Evolutionary conservation across 2,113 vertebrate species (phyloP), one percentile per base, ranked within the genome.

Genomic region (Lethenteron camtschaticum): DNA sequence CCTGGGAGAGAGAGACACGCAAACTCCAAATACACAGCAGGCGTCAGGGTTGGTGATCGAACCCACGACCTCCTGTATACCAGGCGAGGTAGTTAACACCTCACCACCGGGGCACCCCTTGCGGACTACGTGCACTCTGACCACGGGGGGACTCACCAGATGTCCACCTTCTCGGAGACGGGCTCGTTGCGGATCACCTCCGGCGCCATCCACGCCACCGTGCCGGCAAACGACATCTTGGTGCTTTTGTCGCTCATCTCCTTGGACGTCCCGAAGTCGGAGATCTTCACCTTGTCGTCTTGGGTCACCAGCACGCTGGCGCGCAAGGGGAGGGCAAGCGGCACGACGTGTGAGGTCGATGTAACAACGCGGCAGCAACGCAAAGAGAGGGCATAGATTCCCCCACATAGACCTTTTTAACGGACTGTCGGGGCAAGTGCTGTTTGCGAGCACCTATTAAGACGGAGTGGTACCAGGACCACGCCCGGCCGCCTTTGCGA

Each of bases 231-330:
- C 14, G 94, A 99, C 94, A 99, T 99, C 77, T 96, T 95, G 60
- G 89, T 99, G 74, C 94, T 99, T 81, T 99, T 96, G 73, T 99
- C 94, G 2, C 89, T 95, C 73, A 99, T 91, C 76, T 99, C 90
- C 80, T 99, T 99, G 74, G 94, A 96, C 0, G 94, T 99, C 68
- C 94, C 94, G 76, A 96, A 99, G 79, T 99, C 94, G 2, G 92
- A 96, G 77, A 99, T 99, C 80, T 96, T 99, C 73, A 99, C 86
- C 73, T 81, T 81, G 79, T 99, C 94, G 60, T 84, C 87, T 74
- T 91, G 87, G 71, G 94, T 99, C 75, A 99, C 92, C 78, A 99
- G 82, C 76, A 99, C 94, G 71, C 94, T 99, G 72, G 56, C 72
- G 74, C 10, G 24, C 56, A 68, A 69, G 24, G 9, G n/a, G 11